These are phyloP conservation scores for Nesogale talazaci DNA, from an alignment of 2,113 vertebrate species.

Conservation along the genomic window DNA sequence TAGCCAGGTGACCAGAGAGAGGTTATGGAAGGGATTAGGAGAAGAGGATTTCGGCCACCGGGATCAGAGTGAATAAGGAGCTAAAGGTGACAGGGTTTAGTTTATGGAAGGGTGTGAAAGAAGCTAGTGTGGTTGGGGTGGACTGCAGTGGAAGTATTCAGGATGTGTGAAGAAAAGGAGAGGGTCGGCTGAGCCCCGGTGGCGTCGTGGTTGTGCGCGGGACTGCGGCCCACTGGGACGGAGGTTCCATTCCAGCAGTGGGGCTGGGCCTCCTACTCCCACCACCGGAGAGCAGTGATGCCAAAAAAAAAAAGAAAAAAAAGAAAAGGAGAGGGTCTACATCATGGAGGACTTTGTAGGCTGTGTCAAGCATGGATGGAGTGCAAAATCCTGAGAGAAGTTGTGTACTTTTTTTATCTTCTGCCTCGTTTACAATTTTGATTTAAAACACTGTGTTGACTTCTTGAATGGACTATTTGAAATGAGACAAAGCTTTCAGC, in stretches of 20 bases:
- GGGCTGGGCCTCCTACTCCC: no score
- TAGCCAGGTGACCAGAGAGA: neutral
- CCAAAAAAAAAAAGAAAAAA: no score
- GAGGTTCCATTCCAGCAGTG: no score
- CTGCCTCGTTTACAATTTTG: neutral
- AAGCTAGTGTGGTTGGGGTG: neutral
- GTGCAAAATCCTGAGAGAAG: neutral
- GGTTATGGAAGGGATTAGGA: no score
- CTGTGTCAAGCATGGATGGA: neutral
- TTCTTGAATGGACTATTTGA: constrained; percentile 7
- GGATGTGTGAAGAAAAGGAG: neutral
- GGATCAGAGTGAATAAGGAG: neutral
- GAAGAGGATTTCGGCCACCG: neutral
- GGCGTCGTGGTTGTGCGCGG: no score
- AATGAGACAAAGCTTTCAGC: neutral
- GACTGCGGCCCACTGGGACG: no score
- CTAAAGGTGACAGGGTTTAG: neutral
- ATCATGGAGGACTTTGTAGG: neutral
- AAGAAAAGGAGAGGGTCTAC: neutral
- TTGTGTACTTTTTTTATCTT: neutral
- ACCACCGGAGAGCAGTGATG: no score
- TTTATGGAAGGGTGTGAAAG: neutral
- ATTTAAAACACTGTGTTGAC: neutral
- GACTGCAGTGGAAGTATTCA: neutral
- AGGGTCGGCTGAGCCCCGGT: no score